Conservation (phyloP, 2,113 vertebrate species). For the Notarius lentiginosus region DNA sequence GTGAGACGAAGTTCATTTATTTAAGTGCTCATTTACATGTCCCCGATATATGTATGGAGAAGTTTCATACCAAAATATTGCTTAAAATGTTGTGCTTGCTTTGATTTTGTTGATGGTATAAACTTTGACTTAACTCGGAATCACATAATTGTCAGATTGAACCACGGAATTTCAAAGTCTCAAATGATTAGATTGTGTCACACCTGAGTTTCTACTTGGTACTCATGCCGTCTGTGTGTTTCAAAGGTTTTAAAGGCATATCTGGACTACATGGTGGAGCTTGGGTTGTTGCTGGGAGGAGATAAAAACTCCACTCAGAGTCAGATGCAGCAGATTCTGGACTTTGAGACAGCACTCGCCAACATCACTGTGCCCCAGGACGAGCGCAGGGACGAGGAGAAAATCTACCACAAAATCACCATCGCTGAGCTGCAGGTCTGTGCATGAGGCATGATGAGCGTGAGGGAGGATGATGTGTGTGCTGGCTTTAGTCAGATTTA, state of each 20-base stretch:
- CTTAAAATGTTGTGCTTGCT: not conserved
- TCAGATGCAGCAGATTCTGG: constrained; percentile 92
- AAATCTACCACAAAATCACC: constrained; percentile 94
- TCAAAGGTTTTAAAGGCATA: constrained; percentile 86
- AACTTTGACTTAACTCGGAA: not conserved
- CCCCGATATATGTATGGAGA: not conserved
- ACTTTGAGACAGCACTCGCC: constrained; percentile 87
- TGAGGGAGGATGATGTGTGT: not conserved
- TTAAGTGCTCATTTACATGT: not conserved
- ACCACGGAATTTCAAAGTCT: not conserved
- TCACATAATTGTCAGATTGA: not conserved
- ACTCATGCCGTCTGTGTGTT: not conserved
- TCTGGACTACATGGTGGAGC: constrained; percentile 95
- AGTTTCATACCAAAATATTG: not conserved
- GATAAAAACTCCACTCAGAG: constrained; percentile 67
- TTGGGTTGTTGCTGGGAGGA: constrained; percentile 87
- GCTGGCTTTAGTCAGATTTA: not conserved
- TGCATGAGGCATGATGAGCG: constrained; percentile 14
- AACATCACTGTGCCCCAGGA: constrained; percentile 95
- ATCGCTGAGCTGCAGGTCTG: constrained; percentile 87
- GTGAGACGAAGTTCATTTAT: not conserved
- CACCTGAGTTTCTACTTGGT: not conserved
- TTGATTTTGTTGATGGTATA: not conserved
- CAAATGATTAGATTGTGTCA: not conserved
- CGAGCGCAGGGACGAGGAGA: constrained; percentile 90